A percentile compares a stretch with the other conserved stretches of the same genome.
Conservation (phyloP, 1,140 invertebrate species). For the Rhynchophorus ferrugineus region DNA sequence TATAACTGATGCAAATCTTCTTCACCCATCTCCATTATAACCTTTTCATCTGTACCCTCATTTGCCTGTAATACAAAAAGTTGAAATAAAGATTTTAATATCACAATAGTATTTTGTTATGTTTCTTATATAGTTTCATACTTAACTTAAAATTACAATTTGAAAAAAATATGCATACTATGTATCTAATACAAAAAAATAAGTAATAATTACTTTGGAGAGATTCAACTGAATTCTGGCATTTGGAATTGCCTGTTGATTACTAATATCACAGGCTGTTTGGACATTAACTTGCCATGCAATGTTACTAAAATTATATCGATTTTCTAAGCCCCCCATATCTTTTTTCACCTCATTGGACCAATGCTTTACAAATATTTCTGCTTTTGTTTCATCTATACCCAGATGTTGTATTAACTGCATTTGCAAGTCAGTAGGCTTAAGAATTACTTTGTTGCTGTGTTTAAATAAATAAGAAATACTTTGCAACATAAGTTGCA, state of each 20-base stretch:
- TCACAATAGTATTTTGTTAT: not conserved
- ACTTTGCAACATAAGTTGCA: conserved; percentile 32
- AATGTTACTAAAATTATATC: conserved; percentile 29
- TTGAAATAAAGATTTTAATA: not conserved
- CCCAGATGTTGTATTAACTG: conserved; percentile 30
- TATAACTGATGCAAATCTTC: conserved; percentile 32
- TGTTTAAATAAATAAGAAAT: conserved; percentile 33
- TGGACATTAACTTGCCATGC: conserved; percentile 35
- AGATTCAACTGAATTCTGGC: conserved; percentile 30
- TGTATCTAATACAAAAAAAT: not conserved
- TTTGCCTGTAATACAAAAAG: conserved; percentile 5
- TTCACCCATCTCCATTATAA: conserved; percentile 30
- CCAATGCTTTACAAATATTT: conserved; percentile 37
- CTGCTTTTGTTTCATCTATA: conserved; percentile 31
- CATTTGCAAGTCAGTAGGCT: conserved; percentile 33
- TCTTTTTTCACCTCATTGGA: conserved; percentile 26
- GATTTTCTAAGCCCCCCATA: conserved; percentile 33
- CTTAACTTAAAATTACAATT: not conserved
- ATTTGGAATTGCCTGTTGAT: conserved; percentile 23
- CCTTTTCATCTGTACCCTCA: conserved; percentile 23
- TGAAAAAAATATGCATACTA: not conserved
- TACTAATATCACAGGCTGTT: conserved; percentile 23
- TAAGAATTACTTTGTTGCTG: conserved; percentile 31
- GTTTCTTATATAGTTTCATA: not conserved
- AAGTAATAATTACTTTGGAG: conserved; percentile 15